Evolutionary conservation across 2,888 invertebrate species (phyloP).

Genomic region (Nephrotoma appendiculata): DNA sequence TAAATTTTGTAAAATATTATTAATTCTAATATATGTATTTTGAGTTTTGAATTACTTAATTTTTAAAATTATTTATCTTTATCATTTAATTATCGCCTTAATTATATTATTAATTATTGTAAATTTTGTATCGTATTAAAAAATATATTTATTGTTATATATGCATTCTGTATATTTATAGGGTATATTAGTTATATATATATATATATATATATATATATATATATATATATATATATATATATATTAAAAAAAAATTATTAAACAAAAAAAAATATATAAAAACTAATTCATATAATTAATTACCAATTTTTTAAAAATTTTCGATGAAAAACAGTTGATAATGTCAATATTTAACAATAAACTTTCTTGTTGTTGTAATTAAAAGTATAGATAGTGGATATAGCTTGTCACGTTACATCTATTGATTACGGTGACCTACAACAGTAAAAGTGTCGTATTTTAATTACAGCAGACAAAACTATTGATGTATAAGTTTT

Average conservation of each 20-base stretch:
- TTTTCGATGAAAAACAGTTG: neutral
- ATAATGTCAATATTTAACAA: neutral
- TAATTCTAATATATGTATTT: neutral
- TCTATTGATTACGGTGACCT: neutral
- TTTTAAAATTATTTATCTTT: neutral
- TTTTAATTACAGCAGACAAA: neutral
- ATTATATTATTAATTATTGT: neutral
- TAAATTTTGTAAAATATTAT: neutral
- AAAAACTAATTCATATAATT: neutral
- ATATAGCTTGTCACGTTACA: neutral
- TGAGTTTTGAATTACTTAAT: neutral
- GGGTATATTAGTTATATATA: neutral
- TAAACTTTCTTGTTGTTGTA: neutral
- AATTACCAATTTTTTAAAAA: neutral
- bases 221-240: too few species aligned
- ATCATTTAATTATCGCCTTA: neutral
- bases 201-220: too few species aligned
- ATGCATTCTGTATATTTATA: neutral
- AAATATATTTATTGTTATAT: neutral
- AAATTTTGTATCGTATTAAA: neutral
- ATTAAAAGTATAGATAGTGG: neutral
- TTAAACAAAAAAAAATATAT: neutral
- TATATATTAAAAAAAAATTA: too few species aligned
- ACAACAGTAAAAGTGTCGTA: neutral
- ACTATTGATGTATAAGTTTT: neutral